These are phyloP conservation scores for Psammodynastes pulverulentus DNA, from an alignment of 2,113 vertebrate genomes.

Conservation along the genomic window DNA sequence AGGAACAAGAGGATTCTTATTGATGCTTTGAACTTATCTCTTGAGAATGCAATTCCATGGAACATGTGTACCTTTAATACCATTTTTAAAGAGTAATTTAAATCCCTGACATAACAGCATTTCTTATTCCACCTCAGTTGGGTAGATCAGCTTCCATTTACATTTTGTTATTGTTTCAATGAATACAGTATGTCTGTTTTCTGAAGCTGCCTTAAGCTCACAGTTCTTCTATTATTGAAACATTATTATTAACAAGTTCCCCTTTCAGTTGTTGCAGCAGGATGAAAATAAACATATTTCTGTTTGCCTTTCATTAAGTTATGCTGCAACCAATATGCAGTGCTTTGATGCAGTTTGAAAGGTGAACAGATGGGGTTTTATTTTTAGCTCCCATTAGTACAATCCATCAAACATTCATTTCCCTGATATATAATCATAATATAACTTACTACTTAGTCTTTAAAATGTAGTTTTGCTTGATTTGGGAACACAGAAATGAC, in stretches of 20 bases:
- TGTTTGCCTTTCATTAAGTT: constrained; percentile 66
- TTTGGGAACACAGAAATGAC: constrained; percentile 58
- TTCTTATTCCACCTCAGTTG: neutral
- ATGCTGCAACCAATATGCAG: constrained; percentile 53
- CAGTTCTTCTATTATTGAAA: constrained; percentile 50
- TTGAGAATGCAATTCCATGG: neutral
- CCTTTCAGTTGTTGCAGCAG: constrained; percentile 46
- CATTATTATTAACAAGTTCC: constrained; percentile 55
- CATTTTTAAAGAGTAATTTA: constrained; percentile 4
- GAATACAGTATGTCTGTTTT: constrained; percentile 1
- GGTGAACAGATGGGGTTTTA: constrained; percentile 77
- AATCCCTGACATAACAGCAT: neutral
- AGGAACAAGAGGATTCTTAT: neutral
- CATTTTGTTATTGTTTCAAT: constrained; percentile 30
- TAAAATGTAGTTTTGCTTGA: constrained; percentile 56
- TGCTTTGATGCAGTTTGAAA: constrained; percentile 65
- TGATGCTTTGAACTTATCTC: rapidly evolving
- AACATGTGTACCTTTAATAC: neutral
- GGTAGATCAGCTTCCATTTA: neutral
- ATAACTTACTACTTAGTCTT: constrained; percentile 62
- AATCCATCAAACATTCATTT: constrained; percentile 70
- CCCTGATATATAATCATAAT: constrained; percentile 66
- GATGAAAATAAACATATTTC: constrained; percentile 63
- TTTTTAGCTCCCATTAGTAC: constrained; percentile 74
- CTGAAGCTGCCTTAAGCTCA: constrained; percentile 27